Base-by-base conservation (phyloP, 2,888 invertebrate species). In the Ischnus inquisitorius region DNA sequence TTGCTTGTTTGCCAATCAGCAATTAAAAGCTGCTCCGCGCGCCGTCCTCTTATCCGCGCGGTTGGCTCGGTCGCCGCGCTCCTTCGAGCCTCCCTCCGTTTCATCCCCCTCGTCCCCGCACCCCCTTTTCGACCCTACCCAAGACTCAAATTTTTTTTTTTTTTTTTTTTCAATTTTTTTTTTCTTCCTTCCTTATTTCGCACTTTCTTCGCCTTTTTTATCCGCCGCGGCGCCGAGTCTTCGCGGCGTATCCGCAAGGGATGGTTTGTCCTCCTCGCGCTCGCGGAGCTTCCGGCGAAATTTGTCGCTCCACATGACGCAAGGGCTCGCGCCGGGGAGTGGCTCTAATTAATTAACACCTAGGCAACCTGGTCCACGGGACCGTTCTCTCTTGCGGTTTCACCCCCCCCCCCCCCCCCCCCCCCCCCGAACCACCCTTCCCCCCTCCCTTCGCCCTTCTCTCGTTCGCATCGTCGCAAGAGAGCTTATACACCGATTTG, bases 301-400 rank as follows among this genome's bases (percentile, higher is more conserved):
- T 67, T 67, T 39, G 34, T 46, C 19, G 16, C 72, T 65, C 34
- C 65, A 51, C 65, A 62, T 46, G 74, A 74, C 34, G 46, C 74
- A 64, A 82, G 82, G 79, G 79, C 68, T 68, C 78, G 57, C 79
- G 65, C 75, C 64, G 62, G 88, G 88, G 92, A 92, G 91, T 90
- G 90, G 88, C 90, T 92, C 90, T 93, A 92, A 93, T 93, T 93
- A 93, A 93, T 93, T 93, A 93, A 93, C 92, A 92, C 91, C 92
- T 91, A 88, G 90, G 88, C 86, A 87, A 88, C 87, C 85, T 90
- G 68, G 80, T 60, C 48, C 77, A 60, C 69, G 74, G 81, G 76
- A 86, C 86, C 85, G 43, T 84, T 80, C 86, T 80, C 85, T 85
- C 67, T 67, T 57, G 28, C 41, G 19, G 51, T 64, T 71, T 64